Conservation (phyloP, 1,140 invertebrate genomes). For the Phortica variegata region DNA sequence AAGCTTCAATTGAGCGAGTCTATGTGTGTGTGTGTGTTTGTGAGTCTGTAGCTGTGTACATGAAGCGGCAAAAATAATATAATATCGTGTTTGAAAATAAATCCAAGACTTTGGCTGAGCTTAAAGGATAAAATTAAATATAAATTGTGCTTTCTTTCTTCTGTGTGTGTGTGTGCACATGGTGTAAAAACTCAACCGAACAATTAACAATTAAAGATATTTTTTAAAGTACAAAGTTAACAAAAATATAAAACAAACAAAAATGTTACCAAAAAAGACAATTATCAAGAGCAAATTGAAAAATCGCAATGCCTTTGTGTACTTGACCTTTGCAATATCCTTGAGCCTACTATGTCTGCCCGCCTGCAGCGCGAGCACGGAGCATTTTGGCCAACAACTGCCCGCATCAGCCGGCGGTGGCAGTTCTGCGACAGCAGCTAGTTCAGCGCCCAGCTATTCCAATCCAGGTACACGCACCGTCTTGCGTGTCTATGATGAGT, state of each 20-base stretch:
- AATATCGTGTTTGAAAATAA: no score
- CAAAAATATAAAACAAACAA: no score
- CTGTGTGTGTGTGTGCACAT: slow-evolving; percentile 11
- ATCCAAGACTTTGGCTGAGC: no score
- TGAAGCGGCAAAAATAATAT: no score
- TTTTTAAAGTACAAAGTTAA: no score
- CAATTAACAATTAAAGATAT: slow-evolving; percentile 30
- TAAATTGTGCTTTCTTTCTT: not conserved
- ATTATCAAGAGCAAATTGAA: slow-evolving; percentile 1
- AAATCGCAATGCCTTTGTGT: slow-evolving; percentile 14
- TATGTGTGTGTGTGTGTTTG: slow-evolving; percentile 6
- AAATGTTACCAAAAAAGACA: slow-evolving; percentile 7
- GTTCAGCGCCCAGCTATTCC: not conserved
- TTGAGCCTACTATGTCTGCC: slow-evolving; percentile 22
- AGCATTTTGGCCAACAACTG: slow-evolving; percentile 26
- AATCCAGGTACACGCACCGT: slow-evolving; percentile 61
- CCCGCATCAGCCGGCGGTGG: slow-evolving; percentile 1
- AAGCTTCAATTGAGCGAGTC: no score
- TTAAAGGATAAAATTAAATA: not conserved
- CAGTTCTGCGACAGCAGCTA: slow-evolving; percentile 7
- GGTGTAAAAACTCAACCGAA: slow-evolving; percentile 3
- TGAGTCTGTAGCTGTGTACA: slow-evolving; percentile 5
- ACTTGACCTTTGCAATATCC: slow-evolving; percentile 21
- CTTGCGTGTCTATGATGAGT: slow-evolving; percentile 66
- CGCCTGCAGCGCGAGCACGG: slow-evolving; percentile 36